Base-by-base conservation (phyloP, 2,797 vertebrate genomes). In the Lerista edwardsae region DNA sequence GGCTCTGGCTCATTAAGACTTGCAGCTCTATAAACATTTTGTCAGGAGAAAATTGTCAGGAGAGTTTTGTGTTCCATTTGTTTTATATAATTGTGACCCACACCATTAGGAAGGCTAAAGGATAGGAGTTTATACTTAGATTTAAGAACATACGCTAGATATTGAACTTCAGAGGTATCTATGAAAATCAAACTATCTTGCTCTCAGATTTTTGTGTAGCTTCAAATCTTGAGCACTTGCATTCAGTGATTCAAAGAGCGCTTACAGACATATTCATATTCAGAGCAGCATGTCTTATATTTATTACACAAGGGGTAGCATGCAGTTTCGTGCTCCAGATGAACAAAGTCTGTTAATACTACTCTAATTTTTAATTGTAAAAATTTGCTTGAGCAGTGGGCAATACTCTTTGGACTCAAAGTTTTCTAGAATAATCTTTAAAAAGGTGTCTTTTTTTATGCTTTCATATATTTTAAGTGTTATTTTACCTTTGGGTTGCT, bases 401-500 rank as follows among this genome's bases (percentile, higher is more conserved):
- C 11, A 47, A 10, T 11, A 8, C 5, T 11, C 47, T 10, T 47
- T 47, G 9, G 47, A 47, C 47, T 11, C 47, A 34, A 74, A 67
- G 64, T 55, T 3, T 75, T 6, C 29, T 31, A 64, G 7, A 65
- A 78, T 31, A 61, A 79, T 23, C 41, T 55, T 19, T 55, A 21
- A 7, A 67, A 67, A 67, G 19, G 3, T 17, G 19, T 23, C 41
- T 6, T 39, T 71, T 55, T 55, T 55, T 8, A 9, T 39, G 9
- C 36, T 39, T 29, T 55, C 72, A 29, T 14, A 57, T 4, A 41
- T 36, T 55, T 55, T 55, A 55, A 55, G 51, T 17, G 25, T 73
- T 21, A 27, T 65, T 75, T 91, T 87, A 96, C 96, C 96, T 95
- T 95, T 74, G 84, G 19, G 44, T 15, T 51, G 15, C 67, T 75